Evolutionary conservation across 2,888 invertebrate species (phyloP), one percentile per base, ranked within the genome.

Genomic region (Aphelenchoides bicaudatus): DNA sequence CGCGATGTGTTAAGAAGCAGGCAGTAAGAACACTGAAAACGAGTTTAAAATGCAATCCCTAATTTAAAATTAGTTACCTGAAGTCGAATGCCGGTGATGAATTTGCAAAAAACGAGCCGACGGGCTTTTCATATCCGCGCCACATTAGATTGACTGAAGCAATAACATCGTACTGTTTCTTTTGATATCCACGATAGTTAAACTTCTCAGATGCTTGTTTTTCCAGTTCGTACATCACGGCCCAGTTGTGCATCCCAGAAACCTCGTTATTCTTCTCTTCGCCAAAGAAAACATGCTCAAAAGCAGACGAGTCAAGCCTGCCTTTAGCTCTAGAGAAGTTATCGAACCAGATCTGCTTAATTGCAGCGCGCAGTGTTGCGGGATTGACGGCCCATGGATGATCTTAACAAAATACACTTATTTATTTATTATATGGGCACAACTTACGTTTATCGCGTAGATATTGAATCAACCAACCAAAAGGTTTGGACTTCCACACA

Each of bases 231-330:
- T 86, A 84, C 73, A 88, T 89, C 10, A 88, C 89, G 30, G 91
- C 83, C 91, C 91, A 92, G 79, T 89, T 91, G 80, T 93, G 92
- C 64, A 92, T 83, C 31, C 73, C 73, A n/a, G 56, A 21, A 4
- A 58, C 46, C 19, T 86, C 86, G 43, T 85, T 85, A 68, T 86
- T 86, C 79, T 88, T 89, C 0, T 88, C 82, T 83, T 93, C 92
- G 0, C 89, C 88, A 2, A 91, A 85, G 80, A 91, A 91, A 23
- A 90, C 86, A 75, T 93, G 92, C 80, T 93, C 92, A 78, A 92
- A 92, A 1, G 90, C 91, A 34, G 88, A 88, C 71, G 91, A 91
- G 60, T 91, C 88, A 25, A 88, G 85, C 78, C 85, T 85, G 30
- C 75, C 70, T 2, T 70, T 85, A 84, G 27, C 88, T 63, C 90